Evolutionary conservation across 2,113 vertebrate genomes (phyloP).

Genomic region (Ariopsis seemanni): DNA sequence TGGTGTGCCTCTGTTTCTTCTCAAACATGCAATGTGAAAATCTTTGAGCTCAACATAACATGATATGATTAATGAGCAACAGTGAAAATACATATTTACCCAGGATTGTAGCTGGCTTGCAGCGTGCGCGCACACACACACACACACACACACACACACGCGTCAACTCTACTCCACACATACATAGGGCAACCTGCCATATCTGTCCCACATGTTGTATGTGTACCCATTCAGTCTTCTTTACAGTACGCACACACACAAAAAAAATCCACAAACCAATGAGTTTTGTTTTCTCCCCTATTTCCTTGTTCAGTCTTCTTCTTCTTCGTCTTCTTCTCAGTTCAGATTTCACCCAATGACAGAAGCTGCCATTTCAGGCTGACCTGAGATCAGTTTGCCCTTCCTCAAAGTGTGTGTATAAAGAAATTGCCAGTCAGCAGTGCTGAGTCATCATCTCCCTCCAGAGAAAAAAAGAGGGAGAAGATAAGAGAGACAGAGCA

Average conservation of each 20-base stretch:
- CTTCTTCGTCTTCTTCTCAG: background rate
- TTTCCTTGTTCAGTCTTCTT: background rate
- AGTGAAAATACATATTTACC: background rate
- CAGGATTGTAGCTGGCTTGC: no score
- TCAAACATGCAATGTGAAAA: conserved; percentile 27
- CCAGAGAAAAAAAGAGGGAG: conserved; percentile 32
- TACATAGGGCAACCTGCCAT: no score
- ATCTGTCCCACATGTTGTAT: no score
- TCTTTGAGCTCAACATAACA: conserved; percentile 56
- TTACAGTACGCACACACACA: background rate
- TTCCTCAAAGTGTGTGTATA: conserved; percentile 36
- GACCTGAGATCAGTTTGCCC: background rate
- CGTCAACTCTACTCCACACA: no score
- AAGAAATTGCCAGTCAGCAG: background rate
- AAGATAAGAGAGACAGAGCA: background rate
- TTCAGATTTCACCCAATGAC: conserved; percentile 23
- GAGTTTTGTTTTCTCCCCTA: background rate
- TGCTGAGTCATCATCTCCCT: conserved; percentile 42
- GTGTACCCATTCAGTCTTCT: no score
- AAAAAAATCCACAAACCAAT: background rate
- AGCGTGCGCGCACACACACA: background rate
- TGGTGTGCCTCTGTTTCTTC: background rate
- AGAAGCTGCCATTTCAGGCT: background rate
- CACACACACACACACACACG: background rate
- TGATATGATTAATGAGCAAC: background rate